Evolutionary conservation across 2,113 vertebrate species (phyloP).

Genomic region (Saimiri boliviensis): DNA sequence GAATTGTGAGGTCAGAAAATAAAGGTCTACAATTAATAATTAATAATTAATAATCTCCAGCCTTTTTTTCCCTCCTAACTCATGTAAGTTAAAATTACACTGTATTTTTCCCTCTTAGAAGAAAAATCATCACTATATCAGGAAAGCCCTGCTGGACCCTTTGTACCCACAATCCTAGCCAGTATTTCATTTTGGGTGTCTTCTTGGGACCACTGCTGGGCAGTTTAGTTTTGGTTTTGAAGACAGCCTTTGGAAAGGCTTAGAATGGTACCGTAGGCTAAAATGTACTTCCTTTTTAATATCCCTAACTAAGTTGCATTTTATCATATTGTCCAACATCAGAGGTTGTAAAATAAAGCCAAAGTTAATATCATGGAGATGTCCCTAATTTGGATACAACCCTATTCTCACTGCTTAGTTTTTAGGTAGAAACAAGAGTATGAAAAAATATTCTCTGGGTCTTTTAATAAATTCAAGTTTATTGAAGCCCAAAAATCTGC

Average conservation of each 20-base stretch:
- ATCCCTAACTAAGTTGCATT: not conserved
- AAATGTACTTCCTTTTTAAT: not conserved
- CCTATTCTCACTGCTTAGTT: not conserved
- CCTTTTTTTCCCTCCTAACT: not conserved
- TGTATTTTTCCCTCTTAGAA: not conserved
- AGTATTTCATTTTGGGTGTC: not conserved
- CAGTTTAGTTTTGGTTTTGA: not conserved
- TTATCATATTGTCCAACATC: not conserved
- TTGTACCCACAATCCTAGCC: not conserved
- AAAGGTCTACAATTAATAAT: not conserved
- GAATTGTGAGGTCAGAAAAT: not conserved
- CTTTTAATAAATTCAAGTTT: slow-evolving; percentile 21
- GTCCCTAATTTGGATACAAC: not conserved
- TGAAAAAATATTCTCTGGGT: not conserved
- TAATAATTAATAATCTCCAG: not conserved
- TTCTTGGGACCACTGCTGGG: not conserved
- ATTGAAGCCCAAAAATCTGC: not conserved
- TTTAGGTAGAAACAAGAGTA: not conserved
- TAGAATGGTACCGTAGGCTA: not conserved
- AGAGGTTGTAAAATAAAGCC: not conserved
- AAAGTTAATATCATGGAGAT: not conserved
- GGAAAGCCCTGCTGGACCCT: fast-evolving
- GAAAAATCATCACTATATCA: not conserved
- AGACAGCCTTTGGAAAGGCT: not conserved
- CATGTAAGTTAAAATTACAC: not conserved